phyloP scores from a whole-genome alignment of 2,113 vertebrate species.

The Lates calcarifer region DNA sequence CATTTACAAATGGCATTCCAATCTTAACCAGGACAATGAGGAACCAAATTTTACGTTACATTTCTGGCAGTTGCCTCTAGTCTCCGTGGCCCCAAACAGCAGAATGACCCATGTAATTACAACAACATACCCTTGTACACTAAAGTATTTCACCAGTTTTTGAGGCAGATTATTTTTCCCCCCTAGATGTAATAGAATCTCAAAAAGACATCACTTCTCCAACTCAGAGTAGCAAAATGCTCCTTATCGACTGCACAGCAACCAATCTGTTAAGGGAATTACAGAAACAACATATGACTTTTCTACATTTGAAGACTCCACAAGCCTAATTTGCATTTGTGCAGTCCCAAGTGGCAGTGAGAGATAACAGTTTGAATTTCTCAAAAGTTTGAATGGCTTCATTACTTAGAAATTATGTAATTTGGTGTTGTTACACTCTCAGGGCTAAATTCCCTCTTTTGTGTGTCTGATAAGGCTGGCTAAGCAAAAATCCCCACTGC shows the following conservation, averaged over 20 bases:
- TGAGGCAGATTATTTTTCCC: not conserved
- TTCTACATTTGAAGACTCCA: constrained; percentile 48
- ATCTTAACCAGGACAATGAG: constrained; percentile 10
- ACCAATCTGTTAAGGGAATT: constrained; percentile 51
- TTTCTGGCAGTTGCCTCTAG: not conserved
- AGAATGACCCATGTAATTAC: constrained; percentile 3
- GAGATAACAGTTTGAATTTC: constrained; percentile 67
- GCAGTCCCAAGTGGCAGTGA: constrained; percentile 57
- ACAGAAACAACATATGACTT: constrained; percentile 57
- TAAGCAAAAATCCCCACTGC: constrained; percentile 42
- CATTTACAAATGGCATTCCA: constrained; percentile 22
- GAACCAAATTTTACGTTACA: constrained; percentile 1
- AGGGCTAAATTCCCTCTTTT: constrained; percentile 45
- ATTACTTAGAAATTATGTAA: constrained; percentile 63
- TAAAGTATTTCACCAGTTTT: constrained; percentile 10
- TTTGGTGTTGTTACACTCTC: constrained; percentile 31
- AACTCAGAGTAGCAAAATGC: constrained; percentile 25
- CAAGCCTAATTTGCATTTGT: constrained; percentile 55
- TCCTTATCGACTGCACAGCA: constrained; percentile 53
- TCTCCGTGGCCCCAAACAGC: constrained; percentile 6
- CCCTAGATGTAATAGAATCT: constrained; percentile 34
- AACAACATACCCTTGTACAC: not conserved
- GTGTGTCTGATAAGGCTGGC: constrained; percentile 57
- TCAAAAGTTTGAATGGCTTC: constrained; percentile 57
- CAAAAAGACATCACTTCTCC: constrained; percentile 30